phyloP scores from a whole-genome alignment of 2,113 vertebrate genomes.

The Pseudolaguvia tuberculata region DNA sequence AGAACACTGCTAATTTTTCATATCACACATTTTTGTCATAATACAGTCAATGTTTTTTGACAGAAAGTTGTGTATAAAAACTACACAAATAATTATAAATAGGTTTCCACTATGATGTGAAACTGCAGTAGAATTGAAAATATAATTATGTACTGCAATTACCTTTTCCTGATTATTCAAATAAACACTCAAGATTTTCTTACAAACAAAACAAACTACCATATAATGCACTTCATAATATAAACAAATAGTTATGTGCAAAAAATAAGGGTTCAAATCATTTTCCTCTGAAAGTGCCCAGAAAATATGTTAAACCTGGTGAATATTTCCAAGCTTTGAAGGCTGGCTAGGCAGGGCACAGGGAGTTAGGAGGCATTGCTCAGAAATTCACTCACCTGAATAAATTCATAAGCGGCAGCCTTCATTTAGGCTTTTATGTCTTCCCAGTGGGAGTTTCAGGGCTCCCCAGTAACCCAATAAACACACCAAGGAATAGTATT shows the following conservation, averaged over 20 bases:
- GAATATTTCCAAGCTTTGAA: slow-evolving; percentile 31
- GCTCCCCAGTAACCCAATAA: slow-evolving; percentile 54
- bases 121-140: not conserved
- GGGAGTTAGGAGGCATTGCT: slow-evolving; percentile 1
- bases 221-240: slow-evolving; percentile 15
- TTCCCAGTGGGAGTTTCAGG: slow-evolving; percentile 5
- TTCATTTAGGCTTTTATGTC: slow-evolving; percentile 17
- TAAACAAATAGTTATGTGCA: slow-evolving; percentile 12
- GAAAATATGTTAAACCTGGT: slow-evolving; percentile 41
- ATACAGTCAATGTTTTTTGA: too few species aligned
- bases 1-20: too few species aligned
- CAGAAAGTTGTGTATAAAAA: too few species aligned
- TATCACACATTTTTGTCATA: too few species aligned
- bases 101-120: not conserved
- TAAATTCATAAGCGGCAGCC: slow-evolving; percentile 8
- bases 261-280: slow-evolving; percentile 20
- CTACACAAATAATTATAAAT: too few species aligned
- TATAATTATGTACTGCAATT: not conserved
- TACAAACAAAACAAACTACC: not conserved
- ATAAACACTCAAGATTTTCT: slow-evolving; percentile 10
- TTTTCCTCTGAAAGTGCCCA: slow-evolving; percentile 8
- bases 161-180: not conserved
- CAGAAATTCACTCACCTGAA: slow-evolving; percentile 12
- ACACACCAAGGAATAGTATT: slow-evolving; percentile 54
- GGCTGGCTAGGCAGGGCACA: slow-evolving; percentile 36